Evolutionary conservation across 2,888 invertebrate species (phyloP).

Genomic region (Rhingia campestris): DNA sequence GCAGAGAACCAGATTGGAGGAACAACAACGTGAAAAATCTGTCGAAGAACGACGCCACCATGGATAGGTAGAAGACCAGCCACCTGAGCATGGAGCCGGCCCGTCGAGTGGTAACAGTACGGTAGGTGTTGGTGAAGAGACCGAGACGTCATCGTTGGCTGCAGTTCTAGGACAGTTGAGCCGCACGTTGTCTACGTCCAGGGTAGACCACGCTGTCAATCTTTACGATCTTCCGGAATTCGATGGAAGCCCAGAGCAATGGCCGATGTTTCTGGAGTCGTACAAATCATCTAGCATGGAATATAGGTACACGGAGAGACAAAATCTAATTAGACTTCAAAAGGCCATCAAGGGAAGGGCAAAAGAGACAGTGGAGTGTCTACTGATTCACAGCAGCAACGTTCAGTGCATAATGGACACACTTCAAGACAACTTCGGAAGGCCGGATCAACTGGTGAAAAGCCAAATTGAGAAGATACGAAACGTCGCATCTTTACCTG

Average conservation of each 20-base stretch:
- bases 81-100: background rate
- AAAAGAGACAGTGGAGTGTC: slow-evolving; percentile 46
- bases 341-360: slow-evolving; percentile 46
- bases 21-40: background rate
- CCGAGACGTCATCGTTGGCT: background rate
- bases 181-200: background rate
- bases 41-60: background rate
- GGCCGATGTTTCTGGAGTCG: slow-evolving; percentile 16
- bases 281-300: slow-evolving; percentile 6
- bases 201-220: background rate
- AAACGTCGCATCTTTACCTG: background rate
- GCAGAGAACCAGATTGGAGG: background rate
- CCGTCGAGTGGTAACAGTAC: background rate
- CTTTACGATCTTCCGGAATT: slow-evolving; percentile 13
- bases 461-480: slow-evolving; percentile 4
- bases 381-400: slow-evolving; percentile 17
- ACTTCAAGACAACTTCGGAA: slow-evolving; percentile 6
- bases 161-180: slow-evolving; percentile 1
- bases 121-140: background rate
- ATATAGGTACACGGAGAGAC: slow-evolving; percentile 12
- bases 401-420: background rate
- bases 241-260: slow-evolving; percentile 17
- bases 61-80: background rate
- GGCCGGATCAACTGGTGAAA: slow-evolving; percentile 10
- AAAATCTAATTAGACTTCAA: slow-evolving; percentile 34